phyloP scores from a whole-genome alignment of 2,888 invertebrate species.

The Ditylenchus weischeri region DNA sequence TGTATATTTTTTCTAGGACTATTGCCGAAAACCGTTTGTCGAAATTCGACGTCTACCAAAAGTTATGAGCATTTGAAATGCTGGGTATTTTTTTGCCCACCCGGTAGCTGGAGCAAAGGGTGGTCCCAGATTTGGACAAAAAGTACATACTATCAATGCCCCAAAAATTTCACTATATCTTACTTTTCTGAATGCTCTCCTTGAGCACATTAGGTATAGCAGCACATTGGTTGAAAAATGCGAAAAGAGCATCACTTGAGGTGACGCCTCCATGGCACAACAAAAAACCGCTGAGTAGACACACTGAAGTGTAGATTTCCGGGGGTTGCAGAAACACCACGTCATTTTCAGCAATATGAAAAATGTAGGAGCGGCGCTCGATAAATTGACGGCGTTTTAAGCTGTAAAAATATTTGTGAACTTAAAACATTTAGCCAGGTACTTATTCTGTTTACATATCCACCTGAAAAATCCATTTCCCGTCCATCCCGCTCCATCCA shows the following conservation, averaged over 20 bases:
- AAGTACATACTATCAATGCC: no score
- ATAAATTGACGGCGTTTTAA: slow-evolving; percentile 58
- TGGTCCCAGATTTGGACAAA: no score
- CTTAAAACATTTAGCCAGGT: neutral
- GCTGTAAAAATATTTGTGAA: slow-evolving; percentile 6
- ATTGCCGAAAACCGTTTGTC: no score
- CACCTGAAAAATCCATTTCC: no score
- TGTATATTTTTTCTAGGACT: no score
- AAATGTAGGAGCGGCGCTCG: slow-evolving; percentile 57
- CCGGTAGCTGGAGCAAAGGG: no score
- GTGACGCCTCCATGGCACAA: slow-evolving; percentile 57
- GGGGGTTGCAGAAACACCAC: slow-evolving; percentile 51
- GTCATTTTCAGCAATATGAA: slow-evolving; percentile 49
- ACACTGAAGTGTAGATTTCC: slow-evolving; percentile 51
- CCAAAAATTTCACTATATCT: neutral
- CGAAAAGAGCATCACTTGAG: slow-evolving; percentile 54
- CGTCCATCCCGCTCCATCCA: no score
- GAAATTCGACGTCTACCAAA: no score
- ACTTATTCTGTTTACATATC: neutral
- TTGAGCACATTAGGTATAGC: slow-evolving; percentile 49
- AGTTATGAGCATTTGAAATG: no score
- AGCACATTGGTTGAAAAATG: slow-evolving; percentile 44
- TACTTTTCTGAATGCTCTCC: slow-evolving; percentile 49
- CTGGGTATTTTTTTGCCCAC: no score
- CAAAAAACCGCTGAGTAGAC: slow-evolving; percentile 46